Evolutionary conservation across 1,140 invertebrate genomes (phyloP), one percentile per base, ranked within the genome.

Genomic region (Chlorops oryzae): DNA sequence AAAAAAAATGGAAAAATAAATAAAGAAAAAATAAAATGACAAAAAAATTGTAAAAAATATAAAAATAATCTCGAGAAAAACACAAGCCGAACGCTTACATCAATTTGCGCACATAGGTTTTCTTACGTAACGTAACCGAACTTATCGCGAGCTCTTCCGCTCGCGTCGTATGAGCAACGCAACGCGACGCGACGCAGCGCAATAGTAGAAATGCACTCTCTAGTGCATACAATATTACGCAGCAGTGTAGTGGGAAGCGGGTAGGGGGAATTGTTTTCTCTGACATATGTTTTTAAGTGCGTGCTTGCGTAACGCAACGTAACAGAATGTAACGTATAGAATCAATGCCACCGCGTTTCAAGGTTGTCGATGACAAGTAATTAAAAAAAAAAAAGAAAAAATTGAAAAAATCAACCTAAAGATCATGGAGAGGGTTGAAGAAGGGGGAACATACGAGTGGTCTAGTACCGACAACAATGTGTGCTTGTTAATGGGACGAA

Each of bases 321-420:
- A 37, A 46, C 18, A 47, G 37, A 10, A 2, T 7, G 5, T 12
- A 25, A 15, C 20, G 15, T 24, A 27, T 21, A 6, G 45, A 20
- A 23, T 34, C 32, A 47, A 22, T 22, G 20, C 13, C 34, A 47
- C 34, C 10, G 32, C 32, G 32, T 34, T 47, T 47, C 45, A 47
- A 47, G 45, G 45, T 47, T 47, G 45, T n/a, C 45, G 45, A 47
- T 47, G 45, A 37, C 28, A 47, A 47, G 37, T 47, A 47, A 47
- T 47, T 47, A 20, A 9, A 47, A 37, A 47, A 47, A 22, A 18
- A 47, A n/a, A 20, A 21, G 34, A 38, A 24, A 43, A 27, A 9
- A 43, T 3, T 15, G 17, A 43, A 12, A 43, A 43, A n/a, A n/a
- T n/a, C n/a, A n/a, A n/a, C n/a, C n/a, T 22, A 24, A 43, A 22